Percentiles rank a stretch among this genome's conserved stretches.
Evolutionary conservation across 2,113 vertebrate genomes (phyloP).

Genomic region (Sakesphorus luctuosus): DNA sequence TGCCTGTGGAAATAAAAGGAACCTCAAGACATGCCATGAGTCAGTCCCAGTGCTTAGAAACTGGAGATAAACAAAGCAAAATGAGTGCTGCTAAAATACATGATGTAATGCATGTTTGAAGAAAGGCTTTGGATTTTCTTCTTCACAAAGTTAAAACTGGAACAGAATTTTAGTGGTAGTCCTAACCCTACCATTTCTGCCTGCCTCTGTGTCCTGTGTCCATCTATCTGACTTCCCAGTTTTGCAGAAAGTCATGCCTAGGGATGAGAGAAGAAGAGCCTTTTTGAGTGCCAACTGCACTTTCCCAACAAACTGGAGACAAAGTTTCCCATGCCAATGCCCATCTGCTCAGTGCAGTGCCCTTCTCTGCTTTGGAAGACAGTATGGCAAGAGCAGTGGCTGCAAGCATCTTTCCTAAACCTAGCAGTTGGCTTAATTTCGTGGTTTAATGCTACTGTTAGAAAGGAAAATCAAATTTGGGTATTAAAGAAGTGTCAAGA

Average conservation of each 20-base stretch:
- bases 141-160: background rate
- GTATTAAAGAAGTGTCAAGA: background rate
- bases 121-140: background rate
- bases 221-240: background rate
- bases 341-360: background rate
- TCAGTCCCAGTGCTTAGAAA: background rate
- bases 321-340: background rate
- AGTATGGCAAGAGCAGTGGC: background rate
- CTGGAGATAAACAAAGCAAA: background rate
- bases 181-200: background rate
- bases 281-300: rapidly evolving
- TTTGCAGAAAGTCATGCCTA: background rate
- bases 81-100: background rate
- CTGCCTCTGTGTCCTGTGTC: background rate
- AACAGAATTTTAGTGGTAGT: background rate
- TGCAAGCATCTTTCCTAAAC: background rate
- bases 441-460: background rate
- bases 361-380: background rate
- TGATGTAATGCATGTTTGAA: background rate
- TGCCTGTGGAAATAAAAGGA: background rate
- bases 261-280: background rate
- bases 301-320: background rate
- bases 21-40: background rate
- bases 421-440: background rate
- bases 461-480: background rate